phyloP scores from a whole-genome alignment of 2,797 vertebrate genomes.

The Glossophaga mutica region DNA sequence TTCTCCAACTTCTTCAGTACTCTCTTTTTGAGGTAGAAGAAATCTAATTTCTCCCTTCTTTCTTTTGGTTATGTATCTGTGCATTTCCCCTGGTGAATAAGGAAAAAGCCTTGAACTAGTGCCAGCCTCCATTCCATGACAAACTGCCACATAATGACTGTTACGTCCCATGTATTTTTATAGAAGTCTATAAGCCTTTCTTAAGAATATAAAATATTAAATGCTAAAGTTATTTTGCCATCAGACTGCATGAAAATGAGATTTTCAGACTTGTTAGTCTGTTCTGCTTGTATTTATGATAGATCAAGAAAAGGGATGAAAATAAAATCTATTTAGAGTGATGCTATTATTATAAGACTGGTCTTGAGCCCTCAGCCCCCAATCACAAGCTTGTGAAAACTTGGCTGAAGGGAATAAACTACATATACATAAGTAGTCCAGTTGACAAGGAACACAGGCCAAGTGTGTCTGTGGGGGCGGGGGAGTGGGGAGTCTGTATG shows the following conservation, averaged over 20 bases:
- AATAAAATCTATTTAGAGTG: neutral
- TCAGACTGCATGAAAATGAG: neutral
- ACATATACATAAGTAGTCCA: neutral
- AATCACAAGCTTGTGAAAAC: neutral
- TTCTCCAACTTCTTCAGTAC: neutral
- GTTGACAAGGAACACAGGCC: neutral
- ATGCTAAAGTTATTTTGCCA: neutral
- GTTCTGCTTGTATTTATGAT: neutral
- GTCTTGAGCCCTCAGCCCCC: neutral
- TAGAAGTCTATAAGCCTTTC: neutral
- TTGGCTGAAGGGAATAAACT: neutral
- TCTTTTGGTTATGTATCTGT: neutral
- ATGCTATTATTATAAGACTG: neutral
- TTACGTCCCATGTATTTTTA: neutral
- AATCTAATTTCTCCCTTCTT: neutral
- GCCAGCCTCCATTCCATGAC: neutral
- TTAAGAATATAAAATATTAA: neutral
- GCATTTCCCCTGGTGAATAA: neutral
- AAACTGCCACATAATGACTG: neutral
- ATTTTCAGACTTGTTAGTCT: neutral
- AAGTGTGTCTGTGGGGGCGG: neutral
- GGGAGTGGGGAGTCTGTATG: neutral
- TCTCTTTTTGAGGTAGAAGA: neutral
- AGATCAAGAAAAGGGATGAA: neutral
- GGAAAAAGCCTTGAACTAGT: neutral